Percentiles rank a stretch among this genome's conserved stretches.
Evolutionary conservation across 2,113 vertebrate species (phyloP).

Genomic region (Engystomops pustulosus): DNA sequence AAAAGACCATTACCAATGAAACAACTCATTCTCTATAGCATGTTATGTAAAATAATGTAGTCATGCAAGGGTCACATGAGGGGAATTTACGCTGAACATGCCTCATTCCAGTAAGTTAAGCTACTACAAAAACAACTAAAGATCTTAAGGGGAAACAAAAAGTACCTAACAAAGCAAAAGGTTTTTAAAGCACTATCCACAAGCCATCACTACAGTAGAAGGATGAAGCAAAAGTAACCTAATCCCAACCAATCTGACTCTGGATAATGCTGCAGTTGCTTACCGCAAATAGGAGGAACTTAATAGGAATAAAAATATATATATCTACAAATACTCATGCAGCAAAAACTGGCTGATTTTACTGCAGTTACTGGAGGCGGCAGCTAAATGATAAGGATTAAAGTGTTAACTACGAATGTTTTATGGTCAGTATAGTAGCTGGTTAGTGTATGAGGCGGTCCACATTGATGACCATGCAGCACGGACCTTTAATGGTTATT

Average conservation of each 20-base stretch:
- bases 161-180: neutral
- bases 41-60: neutral
- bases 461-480: conserved; percentile 64
- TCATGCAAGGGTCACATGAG: conserved; percentile 25
- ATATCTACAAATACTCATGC: conserved; percentile 77
- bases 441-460: conserved; percentile 67
- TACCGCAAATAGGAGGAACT: conserved; percentile 13
- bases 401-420: conserved; percentile 59
- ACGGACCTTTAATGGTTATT: conserved; percentile 68
- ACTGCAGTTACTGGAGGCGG: conserved; percentile 17
- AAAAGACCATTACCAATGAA: conserved; percentile 49
- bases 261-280: neutral
- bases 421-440: conserved; percentile 65
- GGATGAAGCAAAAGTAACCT: neutral
- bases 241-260: neutral
- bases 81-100: conserved; percentile 67
- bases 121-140: conserved; percentile 60
- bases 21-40: neutral
- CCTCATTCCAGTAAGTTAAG: conserved; percentile 74
- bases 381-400: neutral
- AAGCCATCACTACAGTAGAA: neutral
- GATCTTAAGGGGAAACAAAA: neutral
- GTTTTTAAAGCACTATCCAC: neutral
- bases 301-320: neutral
- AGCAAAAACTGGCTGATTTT: conserved; percentile 58